Evolutionary conservation across 1,140 invertebrate species (phyloP), one percentile per base, ranked within the genome.

Genomic region (Eueides isabella): DNA sequence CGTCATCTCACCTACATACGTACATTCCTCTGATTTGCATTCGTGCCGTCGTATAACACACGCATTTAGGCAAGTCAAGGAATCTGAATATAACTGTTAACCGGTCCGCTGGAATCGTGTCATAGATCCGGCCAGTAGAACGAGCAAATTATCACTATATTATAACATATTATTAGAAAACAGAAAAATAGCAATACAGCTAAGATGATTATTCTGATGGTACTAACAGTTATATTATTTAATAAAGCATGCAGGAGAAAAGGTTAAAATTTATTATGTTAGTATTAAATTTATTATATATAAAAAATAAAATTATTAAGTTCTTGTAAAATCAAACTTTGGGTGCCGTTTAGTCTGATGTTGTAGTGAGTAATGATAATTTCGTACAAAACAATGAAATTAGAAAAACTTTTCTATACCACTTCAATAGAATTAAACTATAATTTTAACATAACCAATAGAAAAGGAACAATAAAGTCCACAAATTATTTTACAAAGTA

Each of bases 61-160:
- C 75, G 79, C 85, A 89, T 90, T 91, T 90, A 88, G 84, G 84
- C 82, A 84, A 77, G 74, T 70, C 41, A 77, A 83, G 85, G 88
- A 86, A 89, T 88, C 80, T 85, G 80, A 84, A 61, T 77, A 75
- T 90, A 91, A 89, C 89, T 86, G 89, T 89, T 63, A 63, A 73
- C 71, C 75, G 72, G 75, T 81, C 78, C 75, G 79, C 75, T 64
- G 71, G 63, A 48, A 71, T 64, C 61, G 38, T 64, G 70, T 26
- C 70, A 65, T 64, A 31, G 61, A 67, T 48, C 61, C 62, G 31
- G 48, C 48, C 48, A 23, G 12, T 55, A 26, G 48, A 23, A 4
- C 23, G 19, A 12, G 23, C 11, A 7, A 23, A 11, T 55, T 55
- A 12, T 55, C 19, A n/a, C 19, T 55, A 23, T 26, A 26, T 55